Base-by-base conservation (phyloP, 2,888 invertebrate species). In the Melieria omissa region DNA sequence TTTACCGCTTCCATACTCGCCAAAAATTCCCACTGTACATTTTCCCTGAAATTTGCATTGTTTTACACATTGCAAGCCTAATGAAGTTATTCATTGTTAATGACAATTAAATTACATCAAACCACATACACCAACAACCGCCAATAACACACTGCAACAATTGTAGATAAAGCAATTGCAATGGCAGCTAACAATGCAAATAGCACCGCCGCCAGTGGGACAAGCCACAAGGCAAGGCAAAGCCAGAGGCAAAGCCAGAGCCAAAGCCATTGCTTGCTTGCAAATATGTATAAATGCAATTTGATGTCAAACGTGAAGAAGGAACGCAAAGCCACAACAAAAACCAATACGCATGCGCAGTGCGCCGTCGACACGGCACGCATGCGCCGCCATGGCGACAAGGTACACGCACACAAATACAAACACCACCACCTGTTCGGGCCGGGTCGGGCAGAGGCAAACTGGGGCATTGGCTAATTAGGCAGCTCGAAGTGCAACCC, bases 321-420 rank as follows among this genome's bases (percentile, higher is more conserved):
- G 60, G 61, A 67, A 42, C 16, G 60, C 4, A 67, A 67, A 29
- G 3, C 2, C 29, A 29, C 29, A 29, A 3, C 29, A 29, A 29
- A 67, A 67, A 67, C 60, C 67, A 60, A 67, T 67, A 52, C 60
- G 67, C 67, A 67, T 67, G 67, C 60, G 67, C 67, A 61, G 60
- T 16, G 3, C 52, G 52, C n/a, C 29, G 29, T 52, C 16, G n/a
- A 65, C 14, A 42, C 29, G 29, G 29, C 29, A 29, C 29, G 29
- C 29, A 29, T 29, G 29, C 29, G 29, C 29, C 29, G 29, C 29
- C 29, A 29, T 29, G 29, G 29, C 29, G 29, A 29, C 29, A 29
- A 29, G 29, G 29, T 29, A 29, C 29, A 29, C 29, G 29, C 29
- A 29, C 64, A 8, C 45, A 45, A 2, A 49, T 10, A 16, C 8